Percentiles rank a stretch among this genome's conserved stretches.
Conservation (phyloP, 2,888 invertebrate species). For the Dastarcus helophoroides region DNA sequence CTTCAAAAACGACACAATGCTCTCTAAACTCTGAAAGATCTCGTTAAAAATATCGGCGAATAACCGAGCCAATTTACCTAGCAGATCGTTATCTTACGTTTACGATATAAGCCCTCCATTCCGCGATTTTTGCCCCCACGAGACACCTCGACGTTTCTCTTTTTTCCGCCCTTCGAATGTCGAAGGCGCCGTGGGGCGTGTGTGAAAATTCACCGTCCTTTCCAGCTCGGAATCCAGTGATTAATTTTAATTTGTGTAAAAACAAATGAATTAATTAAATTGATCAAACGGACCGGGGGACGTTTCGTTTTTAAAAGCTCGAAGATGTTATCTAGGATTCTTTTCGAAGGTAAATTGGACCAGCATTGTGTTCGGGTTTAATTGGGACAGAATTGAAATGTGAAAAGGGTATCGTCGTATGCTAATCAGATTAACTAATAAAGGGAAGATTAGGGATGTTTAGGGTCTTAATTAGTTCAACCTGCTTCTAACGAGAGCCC, state of each 20-base stretch:
- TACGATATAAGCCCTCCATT: conserved; percentile 24
- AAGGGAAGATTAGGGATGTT: no score
- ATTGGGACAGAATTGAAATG: no score
- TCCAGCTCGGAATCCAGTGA: conserved; percentile 22
- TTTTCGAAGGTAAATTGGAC: no score
- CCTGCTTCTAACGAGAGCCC: no score
- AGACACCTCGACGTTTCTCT: not conserved
- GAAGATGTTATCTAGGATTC: no score
- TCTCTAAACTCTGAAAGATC: conserved; percentile 31
- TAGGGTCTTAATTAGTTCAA: no score
- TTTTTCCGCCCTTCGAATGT: not conserved
- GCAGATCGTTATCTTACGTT: conserved; percentile 34
- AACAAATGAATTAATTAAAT: conserved; percentile 27
- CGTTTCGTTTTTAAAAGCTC: no score
- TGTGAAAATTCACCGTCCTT: not conserved
- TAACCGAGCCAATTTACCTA: conserved; percentile 36
- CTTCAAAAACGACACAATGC: conserved; percentile 33
- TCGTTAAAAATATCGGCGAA: conserved; percentile 35
- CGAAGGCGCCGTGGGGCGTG: not conserved
- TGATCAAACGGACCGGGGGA: conserved; percentile 18
- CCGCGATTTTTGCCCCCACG: not conserved
- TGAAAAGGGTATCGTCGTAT: no score
- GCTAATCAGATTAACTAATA: no score
- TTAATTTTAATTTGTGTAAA: conserved; percentile 28
- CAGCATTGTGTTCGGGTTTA: no score